Base-by-base conservation (phyloP, 2,888 invertebrate species). In the Boloria selene region DNA sequence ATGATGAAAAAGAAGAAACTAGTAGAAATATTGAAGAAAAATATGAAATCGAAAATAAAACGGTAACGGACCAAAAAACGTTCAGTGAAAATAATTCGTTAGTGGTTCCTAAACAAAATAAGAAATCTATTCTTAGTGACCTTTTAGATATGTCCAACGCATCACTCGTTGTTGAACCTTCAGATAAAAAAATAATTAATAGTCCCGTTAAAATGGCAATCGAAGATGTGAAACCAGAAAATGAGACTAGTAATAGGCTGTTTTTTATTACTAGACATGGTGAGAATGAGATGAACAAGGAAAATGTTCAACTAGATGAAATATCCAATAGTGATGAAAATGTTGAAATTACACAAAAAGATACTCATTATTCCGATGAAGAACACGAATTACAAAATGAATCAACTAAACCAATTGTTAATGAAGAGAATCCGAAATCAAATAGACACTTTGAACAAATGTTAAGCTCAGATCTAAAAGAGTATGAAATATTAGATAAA, bases 121-220 rank as follows among this genome's bases (percentile, higher is more conserved):
- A 76, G 52, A 75, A 76, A n/a, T 79, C 82, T 1, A 73, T 84
- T 16, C 68, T 86, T 0, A 72, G 79, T 63, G 76, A 81, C 54
- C 77, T 87, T 17, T 72, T 87, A 13, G 82, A 86, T 62, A 84
- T 85, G 86, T 83, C 87, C 0, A 75, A 72, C 7, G 56, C 73
- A 14, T 63, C 62, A 3, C 66, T 70, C 2, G 17, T 49, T 49
- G 55, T 61, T 14, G 63, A 52, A 13, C 44, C 31, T 5, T 38
- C 5, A 47, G 51, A 47, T 13, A 17, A 51, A 18, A 17, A 62
- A 52, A 18, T 47, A n/a, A 45, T 52, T 7, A 50, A 45, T 1
- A n/a, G 38, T 52, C 51, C 14, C 13, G 18, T 53, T 1, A 64
- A 65, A 45, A 22, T 22, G 26, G 44, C 16, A 55, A 58, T n/a